A percentile compares a stretch with the other conserved stretches of the same genome.
Conservation (phyloP, 1,140 invertebrate species). For the Diachasma alloeum region DNA sequence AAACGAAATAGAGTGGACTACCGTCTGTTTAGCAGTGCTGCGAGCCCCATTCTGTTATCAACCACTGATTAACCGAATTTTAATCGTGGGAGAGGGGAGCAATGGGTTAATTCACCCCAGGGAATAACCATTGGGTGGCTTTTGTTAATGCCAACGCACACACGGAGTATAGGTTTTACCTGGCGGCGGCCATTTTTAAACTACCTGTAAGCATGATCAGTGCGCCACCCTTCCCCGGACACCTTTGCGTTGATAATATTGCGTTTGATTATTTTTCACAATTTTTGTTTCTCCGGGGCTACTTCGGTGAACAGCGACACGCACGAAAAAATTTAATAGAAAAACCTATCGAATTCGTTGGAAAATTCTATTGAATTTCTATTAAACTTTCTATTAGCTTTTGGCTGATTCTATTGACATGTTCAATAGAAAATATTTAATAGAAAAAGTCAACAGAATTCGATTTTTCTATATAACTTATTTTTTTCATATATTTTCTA, state of each 20-base stretch:
- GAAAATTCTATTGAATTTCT: no score
- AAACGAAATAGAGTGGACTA: not conserved
- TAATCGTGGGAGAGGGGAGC: not conserved
- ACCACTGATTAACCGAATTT: not conserved
- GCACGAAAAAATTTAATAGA: no score
- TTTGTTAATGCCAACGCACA: conserved; percentile 44
- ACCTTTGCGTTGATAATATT: not conserved
- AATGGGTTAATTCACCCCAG: conserved; percentile 20
- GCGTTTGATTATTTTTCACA: no score
- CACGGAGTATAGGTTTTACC: conserved; percentile 43
- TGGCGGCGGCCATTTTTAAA: conserved; percentile 62
- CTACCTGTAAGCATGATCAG: conserved; percentile 51
- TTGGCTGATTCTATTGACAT: no score
- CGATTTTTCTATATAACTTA: no score
- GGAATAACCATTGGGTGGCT: not conserved
- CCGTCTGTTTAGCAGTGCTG: not conserved
- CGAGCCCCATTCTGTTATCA: not conserved
- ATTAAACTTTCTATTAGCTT: no score
- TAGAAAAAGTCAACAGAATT: no score
- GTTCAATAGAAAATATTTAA: no score
- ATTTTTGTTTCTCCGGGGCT: no score
- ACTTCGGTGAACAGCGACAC: no score
- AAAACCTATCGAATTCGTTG: no score
- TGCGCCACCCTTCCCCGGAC: conserved; percentile 40
- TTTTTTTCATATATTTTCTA: no score